These are phyloP conservation scores for Papilio dardanus DNA, from an alignment of 1,140 invertebrate species.

Conservation along the genomic window DNA sequence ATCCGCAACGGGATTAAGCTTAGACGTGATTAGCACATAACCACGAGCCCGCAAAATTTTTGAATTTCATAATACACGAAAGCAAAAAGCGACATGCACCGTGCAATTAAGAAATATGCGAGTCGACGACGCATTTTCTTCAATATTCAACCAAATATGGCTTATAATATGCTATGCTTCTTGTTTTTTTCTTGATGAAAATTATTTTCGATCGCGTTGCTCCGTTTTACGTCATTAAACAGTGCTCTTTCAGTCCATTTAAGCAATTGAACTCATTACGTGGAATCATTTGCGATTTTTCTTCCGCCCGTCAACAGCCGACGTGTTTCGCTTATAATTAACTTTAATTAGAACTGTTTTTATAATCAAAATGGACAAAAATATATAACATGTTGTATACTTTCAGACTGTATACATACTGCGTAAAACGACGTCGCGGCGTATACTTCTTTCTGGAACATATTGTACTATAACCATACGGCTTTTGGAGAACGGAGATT, in stretches of 20 bases:
- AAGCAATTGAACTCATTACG: slow-evolving; percentile 35
- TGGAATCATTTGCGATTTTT: neutral
- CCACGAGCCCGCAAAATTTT: neutral
- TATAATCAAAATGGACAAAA: neutral
- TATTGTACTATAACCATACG: too few species aligned
- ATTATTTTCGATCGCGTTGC: slow-evolving; percentile 26
- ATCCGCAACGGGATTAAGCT: neutral
- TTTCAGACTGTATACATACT: neutral
- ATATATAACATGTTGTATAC: neutral
- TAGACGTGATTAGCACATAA: too few species aligned
- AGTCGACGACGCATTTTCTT: slow-evolving; percentile 26
- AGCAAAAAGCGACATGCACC: slow-evolving; percentile 20
- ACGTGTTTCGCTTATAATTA: slow-evolving; percentile 15
- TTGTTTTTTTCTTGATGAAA: slow-evolving; percentile 19
- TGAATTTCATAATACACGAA: neutral
- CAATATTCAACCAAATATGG: slow-evolving; percentile 28
- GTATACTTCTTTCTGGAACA: too few species aligned
- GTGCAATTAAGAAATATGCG: slow-evolving; percentile 30
- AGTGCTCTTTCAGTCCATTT: slow-evolving; percentile 7
- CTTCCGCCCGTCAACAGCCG: slow-evolving; percentile 14
- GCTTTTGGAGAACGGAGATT: too few species aligned
- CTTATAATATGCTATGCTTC: slow-evolving; percentile 8
- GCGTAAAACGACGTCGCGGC: too few species aligned
- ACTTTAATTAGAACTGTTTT: slow-evolving; percentile 13
- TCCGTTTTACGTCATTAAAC: slow-evolving; percentile 16